Evolutionary conservation across 2,797 vertebrate species (phyloP).

Genomic region (Girardinus metallicus): DNA sequence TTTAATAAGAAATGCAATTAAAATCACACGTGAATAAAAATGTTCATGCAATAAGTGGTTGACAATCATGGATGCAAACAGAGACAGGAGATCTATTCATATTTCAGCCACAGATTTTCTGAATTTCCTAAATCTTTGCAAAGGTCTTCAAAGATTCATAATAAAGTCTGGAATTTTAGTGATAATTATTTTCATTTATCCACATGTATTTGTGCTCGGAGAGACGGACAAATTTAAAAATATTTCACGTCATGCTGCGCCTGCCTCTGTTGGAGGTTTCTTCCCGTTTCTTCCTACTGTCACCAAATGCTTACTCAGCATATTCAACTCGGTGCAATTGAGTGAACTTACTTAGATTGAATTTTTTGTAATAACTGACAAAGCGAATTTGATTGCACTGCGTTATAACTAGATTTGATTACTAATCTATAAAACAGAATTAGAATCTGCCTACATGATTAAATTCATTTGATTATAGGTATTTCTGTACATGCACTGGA

Average conservation of each 20-base stretch:
- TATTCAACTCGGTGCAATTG: too few relatives aligned
- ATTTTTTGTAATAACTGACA: neutral
- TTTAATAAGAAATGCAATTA: too few relatives aligned
- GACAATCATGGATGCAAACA: too few relatives aligned
- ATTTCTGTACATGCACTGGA: neutral
- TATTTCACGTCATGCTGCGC: neutral
- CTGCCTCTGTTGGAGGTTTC: neutral
- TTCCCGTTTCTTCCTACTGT: neutral
- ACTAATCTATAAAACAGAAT: neutral
- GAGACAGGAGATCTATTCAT: too few relatives aligned
- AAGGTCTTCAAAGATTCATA: neutral
- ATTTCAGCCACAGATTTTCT: too few relatives aligned
- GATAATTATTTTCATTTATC: neutral
- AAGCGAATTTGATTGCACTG: neutral
- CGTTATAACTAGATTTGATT: neutral
- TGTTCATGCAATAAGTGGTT: too few relatives aligned
- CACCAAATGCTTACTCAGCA: neutral
- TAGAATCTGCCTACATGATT: neutral
- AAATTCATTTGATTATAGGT: neutral
- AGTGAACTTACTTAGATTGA: neutral
- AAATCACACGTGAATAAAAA: too few relatives aligned
- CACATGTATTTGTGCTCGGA: neutral
- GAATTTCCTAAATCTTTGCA: neutral
- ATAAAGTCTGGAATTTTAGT: neutral
- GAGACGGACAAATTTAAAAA: neutral